These are phyloP conservation scores for Autographa pulchrina DNA, from an alignment of 2,888 invertebrate species.

Conservation along the genomic window DNA sequence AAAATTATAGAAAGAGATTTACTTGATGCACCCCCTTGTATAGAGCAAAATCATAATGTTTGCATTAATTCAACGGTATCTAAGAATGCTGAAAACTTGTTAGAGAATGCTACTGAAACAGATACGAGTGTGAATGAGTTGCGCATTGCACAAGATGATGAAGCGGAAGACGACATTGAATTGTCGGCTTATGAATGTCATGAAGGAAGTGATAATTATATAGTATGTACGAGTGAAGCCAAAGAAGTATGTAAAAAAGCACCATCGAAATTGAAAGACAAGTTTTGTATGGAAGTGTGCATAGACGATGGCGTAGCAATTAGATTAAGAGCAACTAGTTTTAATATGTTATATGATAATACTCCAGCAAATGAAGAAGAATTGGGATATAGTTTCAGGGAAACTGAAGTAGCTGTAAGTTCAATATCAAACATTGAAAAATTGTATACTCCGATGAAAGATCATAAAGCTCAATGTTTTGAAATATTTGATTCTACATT, in stretches of 20 bases:
- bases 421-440: conserved; percentile 78
- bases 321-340: conserved; percentile 77
- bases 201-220: conserved; percentile 76
- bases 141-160: conserved; percentile 66
- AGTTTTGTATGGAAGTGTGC: conserved; percentile 82
- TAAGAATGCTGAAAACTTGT: conserved; percentile 49
- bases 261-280: conserved; percentile 77
- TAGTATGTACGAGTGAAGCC: conserved; percentile 69
- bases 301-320: conserved; percentile 79
- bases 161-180: conserved; percentile 74
- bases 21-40: conserved; percentile 71
- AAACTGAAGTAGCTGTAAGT: conserved; percentile 79
- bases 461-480: conserved; percentile 75
- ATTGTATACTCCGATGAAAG: conserved; percentile 82
- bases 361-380: conserved; percentile 62
- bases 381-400: conserved; percentile 67
- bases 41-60: conserved; percentile 37
- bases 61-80: conserved; percentile 40
- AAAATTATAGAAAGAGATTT: conserved; percentile 85
- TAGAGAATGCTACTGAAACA: conserved; percentile 58
- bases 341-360: conserved; percentile 69
- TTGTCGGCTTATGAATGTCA: conserved; percentile 76
- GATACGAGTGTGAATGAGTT: conserved; percentile 62
- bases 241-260: conserved; percentile 59
- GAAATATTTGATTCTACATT: conserved; percentile 86